phyloP scores from a whole-genome alignment of 64 coral and sea anemone species.

The Hydrozoanthus tunicans region DNA sequence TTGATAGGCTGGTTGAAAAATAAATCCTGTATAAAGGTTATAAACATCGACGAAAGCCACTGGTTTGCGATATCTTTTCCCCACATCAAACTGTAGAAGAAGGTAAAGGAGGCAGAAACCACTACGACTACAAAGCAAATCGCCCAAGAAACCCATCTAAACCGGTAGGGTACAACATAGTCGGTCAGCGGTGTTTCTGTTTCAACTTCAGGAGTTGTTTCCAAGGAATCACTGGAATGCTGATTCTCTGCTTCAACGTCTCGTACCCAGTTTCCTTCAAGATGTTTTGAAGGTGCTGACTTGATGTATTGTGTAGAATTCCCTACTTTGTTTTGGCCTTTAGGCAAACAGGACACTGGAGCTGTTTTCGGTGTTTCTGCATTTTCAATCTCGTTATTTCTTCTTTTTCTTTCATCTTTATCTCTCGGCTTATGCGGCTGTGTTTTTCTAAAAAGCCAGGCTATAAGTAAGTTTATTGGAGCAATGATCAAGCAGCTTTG shows the following conservation, averaged over 20 bases:
- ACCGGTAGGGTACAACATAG: slow-evolving; percentile 44
- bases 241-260: neutral
- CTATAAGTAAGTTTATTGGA: slow-evolving; percentile 84
- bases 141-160: slow-evolving; percentile 68
- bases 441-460: slow-evolving; percentile 79
- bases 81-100: slow-evolving; percentile 89
- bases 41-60: slow-evolving; percentile 77
- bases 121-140: slow-evolving; percentile 59
- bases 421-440: neutral
- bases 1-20: slow-evolving; percentile 84
- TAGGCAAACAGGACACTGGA: neutral
- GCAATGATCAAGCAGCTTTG: slow-evolving; percentile 77
- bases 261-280: neutral
- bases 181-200: neutral
- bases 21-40: slow-evolving; percentile 82
- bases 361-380: neutral
- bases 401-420: neutral
- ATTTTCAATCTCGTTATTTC: neutral
- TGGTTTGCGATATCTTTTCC: slow-evolving; percentile 80
- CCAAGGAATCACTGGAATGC: neutral
- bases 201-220: neutral
- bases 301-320: neutral
- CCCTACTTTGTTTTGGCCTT: neutral
- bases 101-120: slow-evolving; percentile 54
- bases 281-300: too few relatives aligned